Evolutionary conservation across 2,888 invertebrate genomes (phyloP).

Genomic region (Petrolisthes cinctipes): DNA sequence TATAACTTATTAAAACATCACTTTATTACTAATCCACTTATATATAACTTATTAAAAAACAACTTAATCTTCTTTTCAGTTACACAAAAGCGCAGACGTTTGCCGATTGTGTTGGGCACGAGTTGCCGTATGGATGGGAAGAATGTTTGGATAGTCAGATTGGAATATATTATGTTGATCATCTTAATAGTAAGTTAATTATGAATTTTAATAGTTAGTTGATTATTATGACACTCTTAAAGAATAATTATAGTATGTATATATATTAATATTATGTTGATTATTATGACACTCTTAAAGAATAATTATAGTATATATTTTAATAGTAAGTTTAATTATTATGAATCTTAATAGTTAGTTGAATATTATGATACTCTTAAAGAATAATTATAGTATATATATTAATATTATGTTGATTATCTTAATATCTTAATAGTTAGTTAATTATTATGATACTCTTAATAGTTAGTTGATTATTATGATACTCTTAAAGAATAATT

Average conservation of each 20-base stretch:
- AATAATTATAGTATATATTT: too few species aligned
- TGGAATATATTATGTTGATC: slow-evolving; percentile 96
- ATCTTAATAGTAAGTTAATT: slow-evolving; percentile 95
- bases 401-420: too few species aligned
- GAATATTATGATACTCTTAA: too few species aligned
- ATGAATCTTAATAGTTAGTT: not conserved
- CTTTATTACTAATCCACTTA: too few species aligned
- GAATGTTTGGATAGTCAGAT: slow-evolving; percentile 94
- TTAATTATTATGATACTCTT: too few species aligned
- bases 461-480: not conserved
- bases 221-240: not conserved
- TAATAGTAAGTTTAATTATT: too few species aligned
- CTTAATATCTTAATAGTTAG: too few species aligned
- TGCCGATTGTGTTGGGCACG: slow-evolving; percentile 97
- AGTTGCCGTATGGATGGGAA: slow-evolving; percentile 97
- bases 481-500: not conserved
- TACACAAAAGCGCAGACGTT: slow-evolving; percentile 96
- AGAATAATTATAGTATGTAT: not conserved
- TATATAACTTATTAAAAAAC: too few species aligned
- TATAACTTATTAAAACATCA: too few species aligned
- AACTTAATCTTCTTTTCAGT: slow-evolving; percentile 76
- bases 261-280: not conserved
- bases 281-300: too few species aligned
- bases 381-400: too few species aligned
- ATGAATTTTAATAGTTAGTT: slow-evolving; percentile 45